Base-by-base conservation (phyloP, 2,797 vertebrate genomes). In the Sternotherus odoratus region DNA sequence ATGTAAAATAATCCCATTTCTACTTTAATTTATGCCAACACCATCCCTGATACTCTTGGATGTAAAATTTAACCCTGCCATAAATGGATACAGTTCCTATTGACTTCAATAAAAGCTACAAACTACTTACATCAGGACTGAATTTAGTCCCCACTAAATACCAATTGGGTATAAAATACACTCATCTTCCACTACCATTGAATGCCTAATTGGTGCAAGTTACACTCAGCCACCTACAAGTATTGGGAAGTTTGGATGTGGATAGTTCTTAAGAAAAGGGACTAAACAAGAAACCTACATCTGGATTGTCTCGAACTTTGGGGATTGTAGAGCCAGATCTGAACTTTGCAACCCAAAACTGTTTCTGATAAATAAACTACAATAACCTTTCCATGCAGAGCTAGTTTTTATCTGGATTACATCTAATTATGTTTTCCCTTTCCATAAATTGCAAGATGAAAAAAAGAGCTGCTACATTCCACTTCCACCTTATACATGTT, bases 51-150 rank as follows among this genome's bases (percentile, higher is more conserved):
- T 79, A 39, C 46, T 84, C 39, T 43, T 33, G 36, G 10, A 39
- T 56, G 26, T 74, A 28, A 48, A 3, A n/a, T 78, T 88, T 63
- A 6, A 1, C 0, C 12, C 36, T 53, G 49, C 54, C 0, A 0
- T 43, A 9, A 74, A 8, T 88, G 24, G 17, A 24, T 30, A 36
- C 56, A 21, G 60, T 85, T 92, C 21, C 3, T 54, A 24, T 43
- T 57, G 33, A 24, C 36, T 81, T 92, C 74, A 83, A 57, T 17
- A 90, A 57, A 85, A 87, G 36, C 63, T 75, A 4, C 24, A 90
- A 66, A 5, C 21, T 2, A 33, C 46, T 90, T 91, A 66, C 36
- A 84, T 8, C 21, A 85, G 53, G 79, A 79, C 69, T 30, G 19
- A 92, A 48, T 33, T 87, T 80, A 77, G 48, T 78, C 6, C 54